Percentiles rank a stretch among this genome's conserved stretches.
Evolutionary conservation across 2,888 invertebrate species (phyloP).

Genomic region (Cosmorhoe ocellata): DNA sequence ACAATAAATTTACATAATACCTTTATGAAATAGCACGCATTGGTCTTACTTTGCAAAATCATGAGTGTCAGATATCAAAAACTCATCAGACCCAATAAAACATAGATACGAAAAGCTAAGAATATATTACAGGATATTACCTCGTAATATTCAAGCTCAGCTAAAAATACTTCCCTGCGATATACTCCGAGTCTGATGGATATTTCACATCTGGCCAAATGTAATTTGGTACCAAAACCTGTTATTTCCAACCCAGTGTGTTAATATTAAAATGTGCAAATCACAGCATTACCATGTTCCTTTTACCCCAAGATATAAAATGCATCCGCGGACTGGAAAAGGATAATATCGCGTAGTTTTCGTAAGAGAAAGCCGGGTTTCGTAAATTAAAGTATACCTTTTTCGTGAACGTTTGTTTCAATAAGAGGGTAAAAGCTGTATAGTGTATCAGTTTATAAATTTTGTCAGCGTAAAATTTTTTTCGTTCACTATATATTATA

Average conservation of each 20-base stretch:
- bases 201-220: slow-evolving; percentile 61
- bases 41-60: no score
- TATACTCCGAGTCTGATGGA: slow-evolving; percentile 44
- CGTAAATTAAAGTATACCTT: slow-evolving; percentile 13
- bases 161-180: slow-evolving; percentile 15
- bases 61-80: background rate
- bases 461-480: no score
- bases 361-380: slow-evolving; percentile 3
- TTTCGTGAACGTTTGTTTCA: slow-evolving; percentile 8
- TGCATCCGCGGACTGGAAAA: slow-evolving; percentile 42
- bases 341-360: slow-evolving; percentile 14
- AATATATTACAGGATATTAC: background rate
- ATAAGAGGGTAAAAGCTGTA: background rate
- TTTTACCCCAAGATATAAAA: slow-evolving; percentile 45
- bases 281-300: slow-evolving; percentile 61
- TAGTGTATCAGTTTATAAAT: no score
- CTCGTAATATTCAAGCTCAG: background rate
- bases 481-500: no score
- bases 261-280: slow-evolving; percentile 78
- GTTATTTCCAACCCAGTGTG: slow-evolving; percentile 42
- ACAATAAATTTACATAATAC: no score
- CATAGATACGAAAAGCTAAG: background rate
- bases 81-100: background rate
- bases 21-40: no score
- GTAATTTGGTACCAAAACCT: slow-evolving; percentile 57